These are phyloP conservation scores for Plutella xylostella DNA, from an alignment of 2,888 invertebrate species.

Conservation along the genomic window DNA sequence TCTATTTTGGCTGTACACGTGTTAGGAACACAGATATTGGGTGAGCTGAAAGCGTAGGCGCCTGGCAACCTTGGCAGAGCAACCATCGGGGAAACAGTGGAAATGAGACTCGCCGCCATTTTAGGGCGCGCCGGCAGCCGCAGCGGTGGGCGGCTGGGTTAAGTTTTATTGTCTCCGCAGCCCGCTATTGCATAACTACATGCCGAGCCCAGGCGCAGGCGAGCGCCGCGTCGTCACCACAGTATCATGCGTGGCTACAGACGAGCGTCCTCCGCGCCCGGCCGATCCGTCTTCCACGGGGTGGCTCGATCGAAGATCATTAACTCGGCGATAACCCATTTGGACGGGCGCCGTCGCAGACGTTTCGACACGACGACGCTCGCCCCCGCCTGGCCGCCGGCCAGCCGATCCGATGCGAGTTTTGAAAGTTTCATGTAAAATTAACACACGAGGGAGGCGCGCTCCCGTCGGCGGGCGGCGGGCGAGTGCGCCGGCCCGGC, in stretches of 20 bases:
- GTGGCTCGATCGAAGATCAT: conserved; percentile 48
- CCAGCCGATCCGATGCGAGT: conserved; percentile 25
- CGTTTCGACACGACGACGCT: conserved; percentile 40
- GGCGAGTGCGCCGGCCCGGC: conserved; percentile 29
- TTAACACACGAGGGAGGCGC: conserved; percentile 29
- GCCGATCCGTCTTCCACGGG: conserved; percentile 28
- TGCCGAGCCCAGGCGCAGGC: conserved; percentile 24
- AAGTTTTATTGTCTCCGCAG: conserved; percentile 63
- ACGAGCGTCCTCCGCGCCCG: conserved; percentile 20
- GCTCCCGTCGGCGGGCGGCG: conserved; percentile 32
- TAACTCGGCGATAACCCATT: conserved; percentile 58
- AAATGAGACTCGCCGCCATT: conserved; percentile 63
- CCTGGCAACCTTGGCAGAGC: conserved; percentile 54
- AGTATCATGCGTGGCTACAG: conserved; percentile 43
- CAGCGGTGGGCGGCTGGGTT: conserved; percentile 44
- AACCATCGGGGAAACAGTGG: conserved; percentile 51
- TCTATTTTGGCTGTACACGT: conserved; percentile 56
- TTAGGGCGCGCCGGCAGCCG: conserved; percentile 56
- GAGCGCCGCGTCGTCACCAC: conserved; percentile 29
- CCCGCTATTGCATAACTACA: conserved; percentile 48
- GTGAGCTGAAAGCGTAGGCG: conserved; percentile 61
- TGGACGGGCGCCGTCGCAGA: conserved; percentile 50
- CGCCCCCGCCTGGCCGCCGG: conserved; percentile 41
- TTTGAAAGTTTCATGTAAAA: conserved; percentile 29
- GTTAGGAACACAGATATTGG: conserved; percentile 46